phyloP scores from a whole-genome alignment of 2,797 vertebrate genomes.

The Chiroxiphia lanceolata region DNA sequence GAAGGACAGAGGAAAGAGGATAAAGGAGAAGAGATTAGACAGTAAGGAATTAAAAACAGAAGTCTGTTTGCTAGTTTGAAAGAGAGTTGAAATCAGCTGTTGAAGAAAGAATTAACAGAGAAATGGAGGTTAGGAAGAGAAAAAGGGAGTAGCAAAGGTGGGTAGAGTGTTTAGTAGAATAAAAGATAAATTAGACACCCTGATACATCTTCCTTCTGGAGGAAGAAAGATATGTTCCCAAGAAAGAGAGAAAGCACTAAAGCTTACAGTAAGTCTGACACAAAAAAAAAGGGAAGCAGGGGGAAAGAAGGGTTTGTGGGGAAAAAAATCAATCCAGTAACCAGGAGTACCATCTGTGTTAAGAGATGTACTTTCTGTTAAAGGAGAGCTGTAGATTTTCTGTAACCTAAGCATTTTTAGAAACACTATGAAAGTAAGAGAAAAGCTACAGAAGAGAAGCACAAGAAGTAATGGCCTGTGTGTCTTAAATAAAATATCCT shows the following conservation, averaged over 20 bases:
- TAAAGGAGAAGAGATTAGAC: neutral
- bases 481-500: neutral
- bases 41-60: neutral
- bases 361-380: neutral
- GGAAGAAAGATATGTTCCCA: neutral
- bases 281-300: rapidly evolving
- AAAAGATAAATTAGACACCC: neutral
- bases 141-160: neutral
- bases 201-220: neutral
- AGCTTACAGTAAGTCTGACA: neutral
- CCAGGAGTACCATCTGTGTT: neutral
- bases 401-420: neutral
- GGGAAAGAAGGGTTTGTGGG: neutral
- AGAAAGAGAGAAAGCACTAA: neutral
- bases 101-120: neutral
- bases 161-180: neutral
- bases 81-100: neutral
- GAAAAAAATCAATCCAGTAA: neutral
- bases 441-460: neutral
- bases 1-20: neutral
- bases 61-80: neutral
- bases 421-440: neutral
- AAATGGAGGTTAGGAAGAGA: neutral
- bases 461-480: neutral
- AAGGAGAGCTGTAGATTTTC: neutral